phyloP scores from a whole-genome alignment of 2,888 invertebrate genomes.

The Hymenopus coronatus region DNA sequence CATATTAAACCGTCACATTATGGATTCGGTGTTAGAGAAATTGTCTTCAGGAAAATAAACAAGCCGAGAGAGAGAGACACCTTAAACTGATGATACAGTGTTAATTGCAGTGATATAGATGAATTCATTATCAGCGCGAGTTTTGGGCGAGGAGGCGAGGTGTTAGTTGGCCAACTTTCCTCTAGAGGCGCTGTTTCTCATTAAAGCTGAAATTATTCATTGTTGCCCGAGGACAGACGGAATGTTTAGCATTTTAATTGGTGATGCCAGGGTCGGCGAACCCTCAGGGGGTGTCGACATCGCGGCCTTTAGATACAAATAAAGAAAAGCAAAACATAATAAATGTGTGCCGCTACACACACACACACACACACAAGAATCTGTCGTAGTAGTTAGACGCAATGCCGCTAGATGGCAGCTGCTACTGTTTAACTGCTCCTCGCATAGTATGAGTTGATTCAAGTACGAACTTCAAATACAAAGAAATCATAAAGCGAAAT shows the following conservation, averaged over 20 bases:
- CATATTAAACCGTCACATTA: too few species aligned
- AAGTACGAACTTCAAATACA: too few species aligned
- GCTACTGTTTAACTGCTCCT: not conserved
- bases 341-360: not conserved
- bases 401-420: not conserved
- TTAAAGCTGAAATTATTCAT: not conserved
- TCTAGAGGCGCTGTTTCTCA: not conserved
- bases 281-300: not conserved
- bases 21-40: too few species aligned
- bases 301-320: not conserved
- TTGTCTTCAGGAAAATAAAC: not conserved
- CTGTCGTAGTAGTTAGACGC: not conserved
- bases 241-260: not conserved
- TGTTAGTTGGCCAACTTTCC: not conserved
- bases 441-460: too few species aligned
- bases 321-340: not conserved
- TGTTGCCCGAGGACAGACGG: not conserved
- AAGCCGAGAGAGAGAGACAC: not conserved
- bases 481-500: too few species aligned
- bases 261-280: not conserved
- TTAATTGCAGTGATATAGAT: not conserved
- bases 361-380: not conserved
- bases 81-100: not conserved
- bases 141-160: not conserved
- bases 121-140: not conserved